Conservation (phyloP, 2,888 invertebrate species). For the Tetramorium bicarinatum region DNA sequence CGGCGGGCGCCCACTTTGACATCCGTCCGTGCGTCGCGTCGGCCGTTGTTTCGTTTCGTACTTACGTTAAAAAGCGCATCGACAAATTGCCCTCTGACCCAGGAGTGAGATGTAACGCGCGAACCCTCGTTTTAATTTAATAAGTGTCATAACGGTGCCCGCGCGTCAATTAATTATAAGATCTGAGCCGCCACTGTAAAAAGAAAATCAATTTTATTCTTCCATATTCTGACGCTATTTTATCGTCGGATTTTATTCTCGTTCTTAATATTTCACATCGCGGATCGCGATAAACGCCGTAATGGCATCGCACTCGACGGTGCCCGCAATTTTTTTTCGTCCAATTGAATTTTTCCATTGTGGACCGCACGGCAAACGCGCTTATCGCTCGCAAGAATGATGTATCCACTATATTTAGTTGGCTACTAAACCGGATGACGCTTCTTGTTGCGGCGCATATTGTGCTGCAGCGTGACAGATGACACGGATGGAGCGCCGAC, state of each 20-base stretch:
- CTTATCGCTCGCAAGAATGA: slow-evolving; percentile 21
- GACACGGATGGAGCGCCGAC: slow-evolving; percentile 48
- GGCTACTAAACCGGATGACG: slow-evolving; percentile 18
- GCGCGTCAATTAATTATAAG: slow-evolving; percentile 30
- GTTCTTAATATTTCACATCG: background rate
- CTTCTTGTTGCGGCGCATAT: slow-evolving; percentile 43
- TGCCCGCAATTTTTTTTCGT: background rate
- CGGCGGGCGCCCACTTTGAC: slow-evolving; percentile 19
- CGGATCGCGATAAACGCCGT: background rate
- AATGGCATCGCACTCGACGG: background rate
- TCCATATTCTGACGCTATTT: background rate
- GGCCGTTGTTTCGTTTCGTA: slow-evolving; percentile 14
- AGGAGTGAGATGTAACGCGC: background rate
- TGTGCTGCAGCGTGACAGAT: slow-evolving; percentile 39
- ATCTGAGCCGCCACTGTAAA: background rate
- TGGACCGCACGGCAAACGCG: background rate
- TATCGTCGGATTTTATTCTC: background rate
- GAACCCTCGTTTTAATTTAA: slow-evolving; percentile 19
- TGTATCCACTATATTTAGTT: slow-evolving; percentile 24
- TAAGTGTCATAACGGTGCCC: background rate
- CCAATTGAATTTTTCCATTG: slow-evolving; percentile 14
- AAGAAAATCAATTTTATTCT: background rate
- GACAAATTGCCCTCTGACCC: slow-evolving; percentile 13
- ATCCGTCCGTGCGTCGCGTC: background rate
- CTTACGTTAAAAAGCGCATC: slow-evolving; percentile 28